Percentiles rank a stretch among this genome's conserved stretches.
These are phyloP conservation scores for Serilophus lunatus DNA, from an alignment of 2,113 vertebrate genomes.

Conservation along the genomic window DNA sequence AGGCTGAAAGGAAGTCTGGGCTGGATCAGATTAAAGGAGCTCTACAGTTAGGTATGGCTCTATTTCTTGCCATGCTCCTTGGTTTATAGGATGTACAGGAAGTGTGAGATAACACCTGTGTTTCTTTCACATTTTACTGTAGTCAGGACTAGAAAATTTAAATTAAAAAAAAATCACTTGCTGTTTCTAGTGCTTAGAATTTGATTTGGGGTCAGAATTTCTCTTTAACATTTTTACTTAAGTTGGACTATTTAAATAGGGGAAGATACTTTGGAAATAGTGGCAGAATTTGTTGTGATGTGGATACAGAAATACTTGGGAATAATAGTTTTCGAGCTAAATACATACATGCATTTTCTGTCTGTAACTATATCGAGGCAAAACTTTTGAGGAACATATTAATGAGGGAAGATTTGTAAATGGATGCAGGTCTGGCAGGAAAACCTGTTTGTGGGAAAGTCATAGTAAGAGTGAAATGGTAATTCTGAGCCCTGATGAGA, in stretches of 20 bases:
- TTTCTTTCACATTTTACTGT: background rate
- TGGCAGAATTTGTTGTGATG: background rate
- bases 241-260: background rate
- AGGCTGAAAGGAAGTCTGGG: conserved; percentile 96
- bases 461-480: background rate
- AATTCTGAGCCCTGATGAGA: background rate
- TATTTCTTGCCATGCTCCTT: background rate
- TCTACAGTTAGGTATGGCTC: conserved; percentile 86
- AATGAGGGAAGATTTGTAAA: background rate
- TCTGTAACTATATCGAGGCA: background rate
- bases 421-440: background rate
- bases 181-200: background rate
- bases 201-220: background rate
- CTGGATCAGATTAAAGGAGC: conserved; percentile 98
- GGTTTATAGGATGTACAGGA: background rate
- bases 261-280: background rate
- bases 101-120: background rate
- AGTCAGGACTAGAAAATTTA: background rate
- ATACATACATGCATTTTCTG: background rate
- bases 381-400: background rate
- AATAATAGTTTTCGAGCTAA: background rate
- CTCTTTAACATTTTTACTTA: background rate
- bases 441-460: background rate
- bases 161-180: background rate
- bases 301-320: background rate